Base-by-base conservation (phyloP, 2,888 invertebrate species). In the Hymenopus coronatus region DNA sequence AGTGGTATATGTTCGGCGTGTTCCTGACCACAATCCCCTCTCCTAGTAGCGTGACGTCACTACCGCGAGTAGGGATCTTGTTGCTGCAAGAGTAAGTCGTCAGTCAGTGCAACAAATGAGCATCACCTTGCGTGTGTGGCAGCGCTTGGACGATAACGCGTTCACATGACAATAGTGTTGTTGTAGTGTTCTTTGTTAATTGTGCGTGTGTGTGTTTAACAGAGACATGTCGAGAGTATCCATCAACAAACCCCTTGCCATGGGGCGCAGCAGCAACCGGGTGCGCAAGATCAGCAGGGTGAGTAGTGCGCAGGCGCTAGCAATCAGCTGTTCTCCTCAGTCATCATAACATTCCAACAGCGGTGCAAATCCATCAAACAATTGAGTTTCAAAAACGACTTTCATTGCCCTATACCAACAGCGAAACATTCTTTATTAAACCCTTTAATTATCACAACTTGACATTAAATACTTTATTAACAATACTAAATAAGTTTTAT, bases 221-320 rank as follows among this genome's bases (percentile, higher is more conserved):
- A 46, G 33, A 70, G 85, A 84, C 89, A 93, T 93, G 93, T 93
- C 93, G 92, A 92, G 93, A 91, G 93, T 92, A 91, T 93, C 93
- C 91, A 92, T 93, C 91, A 93, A 92, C 92, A 93, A 93, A 92
- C 93, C 93, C 25, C 89, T 90, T 15, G 89, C 90, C 27, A 84
- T 88, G 9, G 54, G 54, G 54, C 20, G 54, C 20, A 15, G 54
- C 28, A 89, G 90, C 86, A 89, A 84, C 82, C 84, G 88, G 82
- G 88, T 90, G 25, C 82, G 91, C 84, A 91, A 90, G 85, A 90
- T 91, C 28, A 91, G 91, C 84, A 88, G 90, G 89, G 91, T 91
- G 85, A 91, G 91, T 91, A 70, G 3, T 70, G 54, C 54, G 54
- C 54, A 70, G 20, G 54, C 54, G 54, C 54, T 3, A 25, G 4